Evolutionary conservation across 2,888 invertebrate species (phyloP), one percentile per base, ranked within the genome.

Genomic region (Helicoverpa assulta): DNA sequence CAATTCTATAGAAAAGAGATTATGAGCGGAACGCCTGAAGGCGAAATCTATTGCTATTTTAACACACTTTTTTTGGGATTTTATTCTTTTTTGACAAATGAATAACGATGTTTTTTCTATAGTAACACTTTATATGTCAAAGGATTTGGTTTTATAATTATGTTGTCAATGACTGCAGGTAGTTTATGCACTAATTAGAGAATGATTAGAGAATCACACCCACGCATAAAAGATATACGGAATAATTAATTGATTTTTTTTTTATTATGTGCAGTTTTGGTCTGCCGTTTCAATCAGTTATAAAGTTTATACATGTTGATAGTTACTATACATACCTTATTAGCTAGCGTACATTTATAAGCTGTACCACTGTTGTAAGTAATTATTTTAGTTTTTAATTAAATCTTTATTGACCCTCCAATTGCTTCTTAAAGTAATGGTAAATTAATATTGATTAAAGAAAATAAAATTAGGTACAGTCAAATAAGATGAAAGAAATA

Each of bases 21-120:
- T 16, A 43, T 70, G 51, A 65, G 64, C 67, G 53, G 70, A 64
- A 64, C 51, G 75, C 81, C 78, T 43, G 55, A 37, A 65, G 78
- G 75, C 68, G 16, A 43, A 47, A 10, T 37, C 50, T 54, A 57
- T 80, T 56, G 53, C 67, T 51, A n/a, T 66, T 69, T 58, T 65
- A 67, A 50, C 67, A 55, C 65, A 47, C 4, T 55, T 67, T 58
- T 72, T 66, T 54, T 67, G 19, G 53, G 26, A 68, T 60, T 66
- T 2, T 7, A 33, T 72, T 54, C 37, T 61, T 55, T 70, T 71
- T 69, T 71, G 62, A 16, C 29, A 40, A 21, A 70, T 73, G 51
- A 65, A 70, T 76, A 53, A 65, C 33, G 33, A 62, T 16, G 8
- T 64, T 62, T 58, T 8, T 57, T 61, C 21, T 52, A 43, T 55